These are phyloP conservation scores for Sylvicola fuscatus DNA, from an alignment of 2,888 invertebrate species.

Conservation along the genomic window DNA sequence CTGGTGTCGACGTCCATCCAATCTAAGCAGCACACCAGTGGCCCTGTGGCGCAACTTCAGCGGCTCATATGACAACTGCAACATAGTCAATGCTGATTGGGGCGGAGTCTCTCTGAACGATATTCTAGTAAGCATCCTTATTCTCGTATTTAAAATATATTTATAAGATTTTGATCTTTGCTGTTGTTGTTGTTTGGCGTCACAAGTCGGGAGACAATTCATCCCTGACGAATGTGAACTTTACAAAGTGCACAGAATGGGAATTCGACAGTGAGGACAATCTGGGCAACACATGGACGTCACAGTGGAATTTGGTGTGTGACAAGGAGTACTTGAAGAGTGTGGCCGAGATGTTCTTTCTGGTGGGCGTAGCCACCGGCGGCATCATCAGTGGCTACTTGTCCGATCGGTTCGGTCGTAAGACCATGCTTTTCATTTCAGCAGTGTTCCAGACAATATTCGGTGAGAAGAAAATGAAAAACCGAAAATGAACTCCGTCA, in stretches of 20 bases:
- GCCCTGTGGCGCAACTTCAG: conserved; percentile 45
- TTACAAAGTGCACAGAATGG: conserved; percentile 31
- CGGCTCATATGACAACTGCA: conserved; percentile 37
- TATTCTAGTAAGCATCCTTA: conserved; percentile 14
- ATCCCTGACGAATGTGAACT: no score
- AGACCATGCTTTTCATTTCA: conserved; percentile 50
- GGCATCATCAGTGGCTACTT: conserved; percentile 60
- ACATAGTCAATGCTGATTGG: conserved; percentile 29
- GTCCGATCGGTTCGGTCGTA: conserved; percentile 63
- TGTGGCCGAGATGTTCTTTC: conserved; percentile 55
- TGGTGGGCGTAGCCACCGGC: conserved; percentile 55
- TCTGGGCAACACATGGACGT: conserved; percentile 44
- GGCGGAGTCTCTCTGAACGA: conserved; percentile 14
- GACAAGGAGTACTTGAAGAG: conserved; percentile 45
- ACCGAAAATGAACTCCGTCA: no score
- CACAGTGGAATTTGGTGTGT: conserved; percentile 60
- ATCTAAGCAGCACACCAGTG: conserved; percentile 30
- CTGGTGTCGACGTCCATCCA: conserved; percentile 45
- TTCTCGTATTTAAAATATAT: conserved; percentile 1
- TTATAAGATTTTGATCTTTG: not conserved
- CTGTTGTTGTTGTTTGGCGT: no score
- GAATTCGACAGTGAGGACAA: conserved; percentile 32
- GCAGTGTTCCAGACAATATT: conserved; percentile 44
- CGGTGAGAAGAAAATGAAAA: conserved; percentile 22
- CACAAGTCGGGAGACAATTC: no score